phyloP scores from a whole-genome alignment of 2,888 invertebrate species.

The Penaeus monodon region DNA sequence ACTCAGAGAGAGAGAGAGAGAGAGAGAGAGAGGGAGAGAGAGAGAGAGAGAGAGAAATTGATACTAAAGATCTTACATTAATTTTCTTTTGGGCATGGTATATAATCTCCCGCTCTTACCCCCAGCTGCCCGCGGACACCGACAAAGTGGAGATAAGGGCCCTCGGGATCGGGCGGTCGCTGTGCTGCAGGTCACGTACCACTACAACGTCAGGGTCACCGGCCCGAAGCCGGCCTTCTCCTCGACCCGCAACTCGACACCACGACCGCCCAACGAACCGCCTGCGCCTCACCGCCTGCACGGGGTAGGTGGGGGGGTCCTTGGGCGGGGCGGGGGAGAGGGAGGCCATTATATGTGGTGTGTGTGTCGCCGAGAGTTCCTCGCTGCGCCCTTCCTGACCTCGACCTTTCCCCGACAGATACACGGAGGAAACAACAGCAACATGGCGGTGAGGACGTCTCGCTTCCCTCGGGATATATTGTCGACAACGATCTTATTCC shows the following conservation, averaged over 20 bases:
- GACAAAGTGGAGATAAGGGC: slow-evolving; percentile 78
- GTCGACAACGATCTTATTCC: slow-evolving; percentile 80
- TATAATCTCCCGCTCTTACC: background rate
- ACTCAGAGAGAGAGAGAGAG: too few relatives aligned
- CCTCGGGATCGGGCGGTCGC: slow-evolving; percentile 85
- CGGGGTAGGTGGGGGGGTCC: slow-evolving; percentile 67
- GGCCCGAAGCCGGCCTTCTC: slow-evolving; percentile 89
- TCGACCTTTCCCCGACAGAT: slow-evolving; percentile 29
- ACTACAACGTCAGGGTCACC: slow-evolving; percentile 87
- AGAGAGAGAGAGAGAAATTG: too few relatives aligned
- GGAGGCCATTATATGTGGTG: too few relatives aligned
- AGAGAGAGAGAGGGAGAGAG: too few relatives aligned
- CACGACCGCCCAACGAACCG: slow-evolving; percentile 82
- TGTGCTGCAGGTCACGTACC: slow-evolving; percentile 82
- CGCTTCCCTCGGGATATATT: slow-evolving; percentile 90
- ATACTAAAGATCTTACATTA: too few relatives aligned
- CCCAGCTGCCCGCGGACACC: slow-evolving; percentile 61
- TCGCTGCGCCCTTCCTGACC: too few relatives aligned
- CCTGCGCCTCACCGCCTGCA: slow-evolving; percentile 84
- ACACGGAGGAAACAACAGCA: slow-evolving; percentile 76
- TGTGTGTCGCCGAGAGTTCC: too few relatives aligned
- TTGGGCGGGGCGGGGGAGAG: slow-evolving; percentile 24
- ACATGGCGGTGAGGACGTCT: slow-evolving; percentile 91
- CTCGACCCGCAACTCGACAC: slow-evolving; percentile 88
- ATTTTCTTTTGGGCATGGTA: too few relatives aligned